These are phyloP conservation scores for Leucoraja erinaceus DNA, from an alignment of 2,113 vertebrate genomes.

Conservation along the genomic window DNA sequence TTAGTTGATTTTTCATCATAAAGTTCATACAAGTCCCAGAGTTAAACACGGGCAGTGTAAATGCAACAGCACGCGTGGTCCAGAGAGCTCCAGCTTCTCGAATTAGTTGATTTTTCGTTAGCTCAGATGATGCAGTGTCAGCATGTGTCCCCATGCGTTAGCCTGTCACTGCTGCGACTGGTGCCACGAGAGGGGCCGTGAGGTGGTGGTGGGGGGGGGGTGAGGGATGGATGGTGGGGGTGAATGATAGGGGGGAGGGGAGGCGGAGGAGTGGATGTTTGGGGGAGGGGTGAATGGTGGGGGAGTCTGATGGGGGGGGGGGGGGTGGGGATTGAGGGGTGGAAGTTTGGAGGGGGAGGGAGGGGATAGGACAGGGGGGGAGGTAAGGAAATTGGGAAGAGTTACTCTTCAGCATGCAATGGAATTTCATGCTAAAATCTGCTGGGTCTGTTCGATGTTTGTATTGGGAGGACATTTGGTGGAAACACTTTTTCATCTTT, in stretches of 20 bases:
- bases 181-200: neutral
- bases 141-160: too few relatives aligned
- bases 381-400: neutral
- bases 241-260: too few relatives aligned
- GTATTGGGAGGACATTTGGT: too few relatives aligned
- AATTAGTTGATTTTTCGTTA: too few relatives aligned
- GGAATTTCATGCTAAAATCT: too few relatives aligned
- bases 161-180: neutral
- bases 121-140: neutral
- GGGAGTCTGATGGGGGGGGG: too few relatives aligned
- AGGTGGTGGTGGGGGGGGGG: neutral
- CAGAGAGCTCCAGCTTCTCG: neutral
- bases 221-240: too few relatives aligned
- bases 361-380: neutral
- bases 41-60: neutral
- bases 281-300: too few relatives aligned
- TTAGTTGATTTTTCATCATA: constrained; percentile 23
- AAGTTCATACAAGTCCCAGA: neutral
- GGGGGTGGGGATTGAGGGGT: too few relatives aligned
- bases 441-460: neutral
- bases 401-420: neutral
- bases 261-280: too few relatives aligned
- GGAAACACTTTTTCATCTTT: neutral
- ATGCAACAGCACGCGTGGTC: neutral
- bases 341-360: too few relatives aligned